phyloP scores from a whole-genome alignment of 2,113 vertebrate genomes.

The Eleginops maclovinus region DNA sequence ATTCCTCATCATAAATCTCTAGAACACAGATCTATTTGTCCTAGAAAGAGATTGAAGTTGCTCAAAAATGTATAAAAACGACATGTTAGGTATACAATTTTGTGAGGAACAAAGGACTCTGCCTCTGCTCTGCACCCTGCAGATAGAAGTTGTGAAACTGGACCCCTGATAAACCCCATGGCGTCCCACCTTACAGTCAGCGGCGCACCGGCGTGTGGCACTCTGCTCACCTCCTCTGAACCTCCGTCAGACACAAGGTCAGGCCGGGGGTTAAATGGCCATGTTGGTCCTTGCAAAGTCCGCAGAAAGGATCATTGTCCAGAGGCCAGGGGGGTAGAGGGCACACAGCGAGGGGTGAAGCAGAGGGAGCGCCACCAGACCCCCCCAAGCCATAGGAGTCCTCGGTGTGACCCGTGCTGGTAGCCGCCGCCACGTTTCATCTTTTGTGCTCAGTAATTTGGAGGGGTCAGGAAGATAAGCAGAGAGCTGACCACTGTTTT shows the following conservation, averaged over 20 bases:
- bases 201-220: constrained; percentile 53
- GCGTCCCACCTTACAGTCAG: constrained; percentile 42
- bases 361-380: constrained; percentile 31
- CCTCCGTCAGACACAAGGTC: constrained; percentile 70
- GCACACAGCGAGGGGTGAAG: constrained; percentile 67
- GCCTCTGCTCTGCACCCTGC: constrained; percentile 13
- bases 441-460: constrained; percentile 72
- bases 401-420: constrained; percentile 59
- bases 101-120: background rate
- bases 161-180: constrained; percentile 28
- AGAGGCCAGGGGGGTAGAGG: constrained; percentile 61
- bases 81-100: background rate
- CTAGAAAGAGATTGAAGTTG: background rate
- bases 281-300: constrained; percentile 61
- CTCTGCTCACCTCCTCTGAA: constrained; percentile 61
- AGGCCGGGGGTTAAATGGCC: constrained; percentile 77
- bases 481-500: constrained; percentile 65
- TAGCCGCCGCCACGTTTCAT: constrained; percentile 67
- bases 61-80: background rate
- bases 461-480: constrained; percentile 72
- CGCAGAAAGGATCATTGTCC: constrained; percentile 78
- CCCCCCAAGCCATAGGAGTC: constrained; percentile 73
- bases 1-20: background rate
- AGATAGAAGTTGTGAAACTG: constrained; percentile 43
- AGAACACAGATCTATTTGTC: background rate